phyloP scores from a whole-genome alignment of 2,888 invertebrate species.

The Tetrapedia diversipes region DNA sequence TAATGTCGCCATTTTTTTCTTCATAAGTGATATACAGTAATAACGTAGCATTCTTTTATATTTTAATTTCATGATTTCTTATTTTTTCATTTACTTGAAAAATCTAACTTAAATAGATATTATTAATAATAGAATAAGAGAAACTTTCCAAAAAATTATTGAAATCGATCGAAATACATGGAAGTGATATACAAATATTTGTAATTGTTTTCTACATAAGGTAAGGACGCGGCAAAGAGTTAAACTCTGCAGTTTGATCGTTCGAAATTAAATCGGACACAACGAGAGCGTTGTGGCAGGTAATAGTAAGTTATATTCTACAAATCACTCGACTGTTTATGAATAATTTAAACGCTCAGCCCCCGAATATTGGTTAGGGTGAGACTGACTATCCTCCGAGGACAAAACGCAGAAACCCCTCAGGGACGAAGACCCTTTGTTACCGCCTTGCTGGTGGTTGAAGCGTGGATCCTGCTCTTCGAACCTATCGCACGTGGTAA shows the following conservation, averaged over 20 bases:
- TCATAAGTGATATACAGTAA: no score
- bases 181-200: neutral
- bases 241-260: neutral
- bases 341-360: constrained; percentile 74
- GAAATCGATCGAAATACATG: neutral
- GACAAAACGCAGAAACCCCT: constrained; percentile 70
- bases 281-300: constrained; percentile 43
- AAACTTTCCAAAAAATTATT: no score
- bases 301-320: constrained; percentile 72
- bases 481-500: constrained; percentile 66
- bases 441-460: constrained; percentile 63
- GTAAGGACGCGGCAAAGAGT: neutral
- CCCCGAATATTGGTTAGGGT: constrained; percentile 64
- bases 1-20: no score
- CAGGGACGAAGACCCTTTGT: constrained; percentile 66
- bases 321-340: constrained; percentile 75
- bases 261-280: constrained; percentile 41
- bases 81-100: no score
- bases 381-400: constrained; percentile 67
- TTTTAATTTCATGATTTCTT: no score
- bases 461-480: constrained; percentile 62
- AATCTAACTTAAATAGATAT: no score
- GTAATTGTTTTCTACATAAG: neutral
- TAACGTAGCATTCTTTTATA: no score
- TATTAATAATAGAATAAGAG: no score